These are phyloP conservation scores for Vireo altiloquus DNA, from an alignment of 2,113 vertebrate species.

Conservation along the genomic window DNA sequence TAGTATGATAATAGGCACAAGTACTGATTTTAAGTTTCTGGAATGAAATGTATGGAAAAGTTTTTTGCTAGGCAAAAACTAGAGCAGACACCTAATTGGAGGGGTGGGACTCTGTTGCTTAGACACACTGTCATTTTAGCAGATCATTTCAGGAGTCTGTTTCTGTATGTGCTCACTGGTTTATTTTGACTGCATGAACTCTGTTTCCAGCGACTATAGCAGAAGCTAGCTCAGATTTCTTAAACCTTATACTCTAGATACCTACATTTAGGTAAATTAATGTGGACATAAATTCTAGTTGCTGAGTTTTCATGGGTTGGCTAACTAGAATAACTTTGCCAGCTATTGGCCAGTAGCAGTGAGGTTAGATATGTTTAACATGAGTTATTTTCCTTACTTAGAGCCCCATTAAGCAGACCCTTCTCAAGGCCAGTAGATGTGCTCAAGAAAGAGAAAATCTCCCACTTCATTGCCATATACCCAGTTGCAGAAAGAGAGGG, in stretches of 20 bases:
- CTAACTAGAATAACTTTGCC: background rate
- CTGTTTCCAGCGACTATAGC: background rate
- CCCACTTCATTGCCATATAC: background rate
- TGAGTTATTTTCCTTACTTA: background rate
- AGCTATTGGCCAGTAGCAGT: background rate
- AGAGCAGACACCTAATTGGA: background rate
- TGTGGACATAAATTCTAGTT: background rate
- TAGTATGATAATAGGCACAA: background rate
- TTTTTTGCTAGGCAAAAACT: background rate
- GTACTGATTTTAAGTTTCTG: background rate
- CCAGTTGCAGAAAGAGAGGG: background rate
- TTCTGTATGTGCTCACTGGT: background rate
- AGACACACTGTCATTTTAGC: background rate
- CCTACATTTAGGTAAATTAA: background rate
- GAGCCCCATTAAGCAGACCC: background rate
- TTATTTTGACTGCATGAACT: background rate
- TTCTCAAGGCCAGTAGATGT: background rate
- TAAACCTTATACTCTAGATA: background rate
- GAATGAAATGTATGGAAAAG: background rate
- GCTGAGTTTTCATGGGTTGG: background rate
- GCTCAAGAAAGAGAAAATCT: background rate
- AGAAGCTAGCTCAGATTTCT: background rate
- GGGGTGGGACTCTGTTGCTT: background rate
- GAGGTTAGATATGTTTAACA: background rate
- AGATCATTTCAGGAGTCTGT: background rate